Percentiles rank a stretch among this genome's conserved stretches.
phyloP scores from a whole-genome alignment of 2,888 invertebrate genomes.

The Andricus quercusramuli region DNA sequence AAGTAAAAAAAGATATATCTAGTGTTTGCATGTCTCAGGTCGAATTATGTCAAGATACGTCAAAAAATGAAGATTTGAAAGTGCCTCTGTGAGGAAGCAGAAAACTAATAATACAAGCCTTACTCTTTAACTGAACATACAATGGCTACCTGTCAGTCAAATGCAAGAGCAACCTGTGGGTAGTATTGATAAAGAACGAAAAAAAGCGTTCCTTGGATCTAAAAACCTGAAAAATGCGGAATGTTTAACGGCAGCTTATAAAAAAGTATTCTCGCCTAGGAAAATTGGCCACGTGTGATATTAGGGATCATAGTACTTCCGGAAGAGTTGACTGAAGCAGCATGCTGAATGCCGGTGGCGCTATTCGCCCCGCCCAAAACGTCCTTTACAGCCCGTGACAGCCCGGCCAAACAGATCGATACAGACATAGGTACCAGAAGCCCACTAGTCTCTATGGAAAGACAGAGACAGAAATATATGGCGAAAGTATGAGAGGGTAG shows the following conservation, averaged over 20 bases:
- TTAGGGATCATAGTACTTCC: conserved; percentile 52
- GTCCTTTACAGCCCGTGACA: conserved; percentile 62
- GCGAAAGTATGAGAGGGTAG: conserved; percentile 35
- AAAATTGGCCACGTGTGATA: conserved; percentile 28
- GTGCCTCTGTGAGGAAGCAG: no score
- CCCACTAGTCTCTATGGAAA: conserved; percentile 44
- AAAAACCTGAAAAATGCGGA: background rate
- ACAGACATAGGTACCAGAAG: conserved; percentile 57
- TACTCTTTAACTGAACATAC: no score
- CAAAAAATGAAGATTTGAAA: no score
- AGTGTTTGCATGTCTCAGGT: no score
- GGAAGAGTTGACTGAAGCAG: conserved; percentile 46
- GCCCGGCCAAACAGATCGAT: conserved; percentile 65
- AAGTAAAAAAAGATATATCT: no score
- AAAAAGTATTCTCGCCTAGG: conserved; percentile 1
- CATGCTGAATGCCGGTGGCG: conserved; percentile 49
- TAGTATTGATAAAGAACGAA: background rate
- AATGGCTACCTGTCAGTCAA: background rate
- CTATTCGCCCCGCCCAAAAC: conserved; percentile 62
- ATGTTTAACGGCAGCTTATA: background rate
- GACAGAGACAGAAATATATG: conserved; percentile 43
- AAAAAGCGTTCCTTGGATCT: background rate
- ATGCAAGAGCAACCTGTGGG: background rate
- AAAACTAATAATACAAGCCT: no score
- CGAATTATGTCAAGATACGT: no score